These are phyloP conservation scores for Lepeophtheirus salmonis DNA, from an alignment of 1,140 invertebrate genomes.

Conservation along the genomic window DNA sequence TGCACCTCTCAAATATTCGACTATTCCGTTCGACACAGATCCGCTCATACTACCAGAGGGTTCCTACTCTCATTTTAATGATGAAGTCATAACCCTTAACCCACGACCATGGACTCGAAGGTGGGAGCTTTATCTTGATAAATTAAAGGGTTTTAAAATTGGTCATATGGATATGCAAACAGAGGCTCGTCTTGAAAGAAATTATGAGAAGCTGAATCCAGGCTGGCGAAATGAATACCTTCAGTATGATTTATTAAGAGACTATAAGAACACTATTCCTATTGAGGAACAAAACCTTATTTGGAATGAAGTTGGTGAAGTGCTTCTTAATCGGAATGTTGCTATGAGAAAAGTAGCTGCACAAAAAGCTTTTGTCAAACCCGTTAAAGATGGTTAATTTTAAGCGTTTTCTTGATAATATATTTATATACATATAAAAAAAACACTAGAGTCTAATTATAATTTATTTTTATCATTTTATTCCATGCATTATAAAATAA, in stretches of 20 bases:
- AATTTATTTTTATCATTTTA: no score
- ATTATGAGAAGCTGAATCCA: constrained; percentile 40
- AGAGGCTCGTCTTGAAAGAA: constrained; percentile 38
- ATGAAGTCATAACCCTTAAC: constrained; percentile 48
- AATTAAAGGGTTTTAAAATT: constrained; percentile 43
- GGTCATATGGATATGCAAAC: constrained; percentile 39
- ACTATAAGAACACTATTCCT: constrained; percentile 43
- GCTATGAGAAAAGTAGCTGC: constrained; percentile 15
- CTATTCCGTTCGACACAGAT: constrained; percentile 81
- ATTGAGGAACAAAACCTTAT: constrained; percentile 13
- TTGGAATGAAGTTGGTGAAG: constrained; percentile 8
- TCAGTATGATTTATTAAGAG: constrained; percentile 82
- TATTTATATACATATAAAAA: no score
- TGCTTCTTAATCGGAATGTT: background rate
- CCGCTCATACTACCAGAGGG: constrained; percentile 53
- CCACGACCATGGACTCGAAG: constrained; percentile 61
- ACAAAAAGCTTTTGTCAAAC: constrained; percentile 5
- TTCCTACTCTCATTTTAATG: constrained; percentile 61
- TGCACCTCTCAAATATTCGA: constrained; percentile 77
- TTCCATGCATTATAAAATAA: no score
- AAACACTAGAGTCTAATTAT: no score
- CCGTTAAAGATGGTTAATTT: constrained; percentile 1
- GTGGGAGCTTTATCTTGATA: constrained; percentile 44
- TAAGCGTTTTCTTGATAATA: no score
- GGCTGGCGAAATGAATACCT: constrained; percentile 5